These are phyloP conservation scores for Arrhamphus sclerolepis DNA, from an alignment of 2,797 vertebrate genomes.

Conservation along the genomic window DNA sequence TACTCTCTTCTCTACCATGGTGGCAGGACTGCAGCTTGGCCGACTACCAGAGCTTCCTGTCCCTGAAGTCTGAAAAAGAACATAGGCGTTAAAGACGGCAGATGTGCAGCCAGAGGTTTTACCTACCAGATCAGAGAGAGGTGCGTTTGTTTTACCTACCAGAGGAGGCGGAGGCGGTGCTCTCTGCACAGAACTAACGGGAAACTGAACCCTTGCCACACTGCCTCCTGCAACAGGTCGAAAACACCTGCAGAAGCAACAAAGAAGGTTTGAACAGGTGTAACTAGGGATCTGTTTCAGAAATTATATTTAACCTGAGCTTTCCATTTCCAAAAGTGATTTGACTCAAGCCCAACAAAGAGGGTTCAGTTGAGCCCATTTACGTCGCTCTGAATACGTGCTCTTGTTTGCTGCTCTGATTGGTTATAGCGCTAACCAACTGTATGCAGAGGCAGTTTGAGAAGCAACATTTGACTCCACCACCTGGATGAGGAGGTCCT, in stretches of 20 bases:
- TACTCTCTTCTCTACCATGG: conserved; percentile 34
- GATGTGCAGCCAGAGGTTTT: background rate
- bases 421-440: no score
- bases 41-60: conserved; percentile 2
- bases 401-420: no score
- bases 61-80: conserved; percentile 1
- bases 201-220: conserved; percentile 41
- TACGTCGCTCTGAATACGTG: no score
- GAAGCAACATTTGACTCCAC: no score
- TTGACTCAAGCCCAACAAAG: no score
- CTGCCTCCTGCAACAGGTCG: conserved; percentile 24
- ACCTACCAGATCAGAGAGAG: conserved; percentile 16
- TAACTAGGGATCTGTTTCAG: no score
- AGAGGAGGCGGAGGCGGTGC: conserved; percentile 9
- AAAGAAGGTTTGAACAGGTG: background rate
- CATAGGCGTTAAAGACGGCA: background rate
- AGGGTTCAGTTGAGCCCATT: no score
- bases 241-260: conserved; percentile 28
- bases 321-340: no score
- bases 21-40: background rate
- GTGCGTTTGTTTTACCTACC: background rate
- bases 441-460: no score
- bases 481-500: no score
- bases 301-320: no score
- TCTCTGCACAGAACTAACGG: rapidly evolving